phyloP scores from a whole-genome alignment of 2,888 invertebrate species.

The Troides aeacus region DNA sequence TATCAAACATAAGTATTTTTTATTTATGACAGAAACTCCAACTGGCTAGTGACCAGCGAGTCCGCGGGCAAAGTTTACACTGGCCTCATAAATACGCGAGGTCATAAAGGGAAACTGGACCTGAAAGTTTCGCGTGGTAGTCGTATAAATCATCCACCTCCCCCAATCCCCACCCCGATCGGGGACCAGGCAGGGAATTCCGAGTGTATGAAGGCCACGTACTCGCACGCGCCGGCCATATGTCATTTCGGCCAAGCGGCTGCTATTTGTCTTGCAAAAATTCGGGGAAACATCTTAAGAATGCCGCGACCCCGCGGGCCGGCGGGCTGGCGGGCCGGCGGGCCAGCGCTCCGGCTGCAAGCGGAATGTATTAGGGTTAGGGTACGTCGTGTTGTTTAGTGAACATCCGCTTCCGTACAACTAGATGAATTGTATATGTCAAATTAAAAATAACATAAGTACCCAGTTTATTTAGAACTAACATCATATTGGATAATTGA shows the following conservation, averaged over 20 bases:
- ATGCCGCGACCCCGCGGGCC: slow-evolving; percentile 50
- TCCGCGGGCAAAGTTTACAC: slow-evolving; percentile 50
- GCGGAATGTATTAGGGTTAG: slow-evolving; percentile 38
- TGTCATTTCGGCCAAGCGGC: slow-evolving; percentile 74
- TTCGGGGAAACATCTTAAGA: slow-evolving; percentile 66
- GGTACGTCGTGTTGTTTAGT: slow-evolving; percentile 33
- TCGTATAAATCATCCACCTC: slow-evolving; percentile 50
- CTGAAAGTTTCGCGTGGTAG: slow-evolving; percentile 39
- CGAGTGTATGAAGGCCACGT: slow-evolving; percentile 56
- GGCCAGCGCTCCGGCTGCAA: slow-evolving; percentile 32
- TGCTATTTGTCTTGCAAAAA: slow-evolving; percentile 77
- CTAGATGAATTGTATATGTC: background rate
- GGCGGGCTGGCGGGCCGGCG: slow-evolving; percentile 16
- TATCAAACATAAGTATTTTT: background rate
- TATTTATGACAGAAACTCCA: slow-evolving; percentile 8
- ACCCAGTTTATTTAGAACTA: too few relatives aligned
- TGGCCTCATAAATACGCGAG: slow-evolving; percentile 58
- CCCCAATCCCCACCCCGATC: slow-evolving; percentile 19
- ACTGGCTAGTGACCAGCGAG: slow-evolving; percentile 1
- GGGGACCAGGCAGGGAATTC: slow-evolving; percentile 49
- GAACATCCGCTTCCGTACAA: slow-evolving; percentile 27
- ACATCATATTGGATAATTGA: too few relatives aligned
- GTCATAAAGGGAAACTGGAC: slow-evolving; percentile 54
- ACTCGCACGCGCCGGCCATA: slow-evolving; percentile 58
- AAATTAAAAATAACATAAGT: background rate